Evolutionary conservation across 2,797 vertebrate species (phyloP), one percentile per base, ranked within the genome.

Genomic region (Lithobates pipiens): DNA sequence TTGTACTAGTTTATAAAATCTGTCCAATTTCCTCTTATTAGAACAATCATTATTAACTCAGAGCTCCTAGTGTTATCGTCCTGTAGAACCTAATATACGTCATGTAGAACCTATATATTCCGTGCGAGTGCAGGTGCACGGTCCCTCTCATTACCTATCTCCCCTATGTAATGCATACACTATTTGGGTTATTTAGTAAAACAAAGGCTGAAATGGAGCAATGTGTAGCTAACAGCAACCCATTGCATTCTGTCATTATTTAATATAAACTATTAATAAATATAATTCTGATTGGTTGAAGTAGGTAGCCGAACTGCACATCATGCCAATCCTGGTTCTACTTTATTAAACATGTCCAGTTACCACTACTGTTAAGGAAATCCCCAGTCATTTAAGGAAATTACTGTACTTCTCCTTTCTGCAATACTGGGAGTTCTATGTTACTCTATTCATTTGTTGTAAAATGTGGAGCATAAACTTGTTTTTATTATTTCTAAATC

Each of bases 401-500:
- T 70, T 23, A 57, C 29, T 2, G 29, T 29, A 29, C 32, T 46
- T 34, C 57, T 80, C 29, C 54, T 57, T 50, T 25, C 15, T 80
- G 34, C n/a, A 39, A 80, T 29, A 71, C 36, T 67, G 50, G 71
- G 54, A 81, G n/a, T 16, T 15, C 42, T 69, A 34, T 23, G 54
- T 39, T 57, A 72, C 44, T 42, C 18, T 23, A 32, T 81, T 81
- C 15, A 81, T 81, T 54, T 72, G 54, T 72, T 72, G 70, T 3
- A 10, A 61, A 72, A 25, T 57, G 29, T 39, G 4, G 46, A 18
- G 57, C n/a, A 78, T 67, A 67, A 72, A 61, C 34, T 23, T 61
- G 50, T 67, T 67, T 25, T 81, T 81, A 21, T 32, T 61, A 72
- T 81, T 71, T 72, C 32, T 46, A 72, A 81, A 81, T 50, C 67